These are phyloP conservation scores for Corythornis madagascariensis DNA, from an alignment of 2,113 vertebrate genomes.

Conservation along the genomic window DNA sequence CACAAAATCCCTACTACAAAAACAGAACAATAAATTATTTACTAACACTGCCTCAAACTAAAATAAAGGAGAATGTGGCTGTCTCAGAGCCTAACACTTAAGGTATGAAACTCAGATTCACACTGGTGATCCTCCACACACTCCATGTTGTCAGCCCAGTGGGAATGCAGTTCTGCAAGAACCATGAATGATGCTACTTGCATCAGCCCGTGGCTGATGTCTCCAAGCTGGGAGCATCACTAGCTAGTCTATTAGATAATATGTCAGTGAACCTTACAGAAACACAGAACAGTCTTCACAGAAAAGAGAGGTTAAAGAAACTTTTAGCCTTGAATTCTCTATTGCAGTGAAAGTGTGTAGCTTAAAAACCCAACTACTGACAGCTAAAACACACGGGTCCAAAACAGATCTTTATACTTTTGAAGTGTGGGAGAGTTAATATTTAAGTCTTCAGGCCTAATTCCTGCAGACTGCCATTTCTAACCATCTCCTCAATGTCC, in stretches of 20 bases:
- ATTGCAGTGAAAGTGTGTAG: not conserved
- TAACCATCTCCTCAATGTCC: not conserved
- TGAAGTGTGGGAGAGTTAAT: not conserved
- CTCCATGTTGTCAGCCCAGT: not conserved
- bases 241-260: fast-evolving
- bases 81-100: not conserved
- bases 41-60: not conserved
- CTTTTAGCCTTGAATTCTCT: not conserved
- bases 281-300: not conserved
- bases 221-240: not conserved
- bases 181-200: not conserved
- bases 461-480: not conserved
- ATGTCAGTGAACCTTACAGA: not conserved
- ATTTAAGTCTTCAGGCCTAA: not conserved
- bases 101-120: not conserved
- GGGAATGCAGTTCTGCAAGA: not conserved
- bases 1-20: not conserved
- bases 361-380: not conserved
- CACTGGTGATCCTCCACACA: not conserved
- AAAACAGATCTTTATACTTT: not conserved
- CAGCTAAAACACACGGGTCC: not conserved
- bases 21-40: not conserved
- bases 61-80: not conserved
- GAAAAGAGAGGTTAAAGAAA: not conserved
- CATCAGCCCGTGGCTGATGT: not conserved